These are phyloP conservation scores for Cyrtonyx montezumae DNA, from an alignment of 2,113 vertebrate species.

Conservation along the genomic window DNA sequence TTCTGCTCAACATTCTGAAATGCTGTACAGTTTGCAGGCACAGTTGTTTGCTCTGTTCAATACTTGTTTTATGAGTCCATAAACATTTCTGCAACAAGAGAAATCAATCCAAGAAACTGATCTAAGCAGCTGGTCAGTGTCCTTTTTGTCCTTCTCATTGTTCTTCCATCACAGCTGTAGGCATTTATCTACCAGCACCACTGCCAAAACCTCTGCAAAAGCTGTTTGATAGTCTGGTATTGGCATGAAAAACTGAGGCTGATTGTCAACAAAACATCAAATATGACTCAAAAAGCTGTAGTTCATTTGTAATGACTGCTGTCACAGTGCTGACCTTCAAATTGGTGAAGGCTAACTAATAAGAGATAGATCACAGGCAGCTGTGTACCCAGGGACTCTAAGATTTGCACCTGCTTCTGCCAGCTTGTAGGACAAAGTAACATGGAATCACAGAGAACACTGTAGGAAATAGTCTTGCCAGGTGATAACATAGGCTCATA, in stretches of 20 bases:
- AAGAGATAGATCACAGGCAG: background rate
- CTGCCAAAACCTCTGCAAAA: constrained; percentile 16
- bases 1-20: background rate
- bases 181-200: background rate
- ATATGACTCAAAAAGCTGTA: background rate
- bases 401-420: background rate
- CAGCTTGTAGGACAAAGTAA: background rate
- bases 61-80: background rate
- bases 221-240: background rate
- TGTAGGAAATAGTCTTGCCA: background rate
- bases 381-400: background rate
- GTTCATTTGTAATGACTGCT: background rate
- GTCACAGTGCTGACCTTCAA: background rate
- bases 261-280: background rate
- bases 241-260: background rate
- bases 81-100: background rate
- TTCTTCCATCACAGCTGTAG: background rate
- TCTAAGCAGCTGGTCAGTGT: background rate
- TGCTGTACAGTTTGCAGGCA: background rate
- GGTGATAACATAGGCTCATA: background rate
- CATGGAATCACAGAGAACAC: background rate
- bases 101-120: background rate
- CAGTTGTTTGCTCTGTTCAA: background rate
- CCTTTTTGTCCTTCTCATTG: background rate
- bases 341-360: background rate